Percentiles rank a stretch among this genome's conserved stretches.
phyloP scores from a whole-genome alignment of 2,888 invertebrate genomes.

The Oligia strigilis region DNA sequence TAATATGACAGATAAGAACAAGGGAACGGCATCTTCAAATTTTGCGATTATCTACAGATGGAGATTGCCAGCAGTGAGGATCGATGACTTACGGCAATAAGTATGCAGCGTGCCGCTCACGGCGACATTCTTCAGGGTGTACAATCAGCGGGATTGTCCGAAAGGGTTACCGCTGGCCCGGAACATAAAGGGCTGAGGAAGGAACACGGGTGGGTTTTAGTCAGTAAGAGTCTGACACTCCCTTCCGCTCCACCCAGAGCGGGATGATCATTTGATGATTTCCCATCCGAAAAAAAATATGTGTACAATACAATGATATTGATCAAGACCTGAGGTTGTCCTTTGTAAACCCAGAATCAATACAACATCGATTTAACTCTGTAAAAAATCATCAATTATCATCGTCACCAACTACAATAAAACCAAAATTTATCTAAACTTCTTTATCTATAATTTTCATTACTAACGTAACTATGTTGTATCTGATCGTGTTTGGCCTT shows the following conservation, averaged over 20 bases:
- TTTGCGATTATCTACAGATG: not conserved
- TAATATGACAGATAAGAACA: not conserved
- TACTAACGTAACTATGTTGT: constrained; percentile 41
- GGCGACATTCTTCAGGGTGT: too few relatives aligned
- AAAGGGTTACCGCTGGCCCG: too few relatives aligned
- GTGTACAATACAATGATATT: not conserved
- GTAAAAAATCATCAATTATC: constrained; percentile 12
- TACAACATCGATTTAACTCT: not conserved
- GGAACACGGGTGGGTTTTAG: too few relatives aligned
- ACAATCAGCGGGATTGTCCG: too few relatives aligned
- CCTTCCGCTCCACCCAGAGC: too few relatives aligned
- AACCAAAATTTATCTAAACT: not conserved
- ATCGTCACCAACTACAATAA: constrained; percentile 6
- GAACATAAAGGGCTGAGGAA: too few relatives aligned
- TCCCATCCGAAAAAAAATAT: too few relatives aligned
- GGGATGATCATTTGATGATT: too few relatives aligned
- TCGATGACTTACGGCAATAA: not conserved
- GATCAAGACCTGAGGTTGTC: not conserved
- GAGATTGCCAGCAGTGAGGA: too few relatives aligned
- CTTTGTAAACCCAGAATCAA: not conserved
- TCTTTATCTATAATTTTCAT: constrained; percentile 44
- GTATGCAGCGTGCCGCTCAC: too few relatives aligned
- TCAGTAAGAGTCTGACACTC: too few relatives aligned
- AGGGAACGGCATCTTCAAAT: not conserved
- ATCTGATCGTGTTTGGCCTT: constrained; percentile 38